Percentiles rank a stretch among this genome's conserved stretches.
These are phyloP conservation scores for Leucophenga varia DNA, from an alignment of 1,140 invertebrate genomes.

Conservation along the genomic window DNA sequence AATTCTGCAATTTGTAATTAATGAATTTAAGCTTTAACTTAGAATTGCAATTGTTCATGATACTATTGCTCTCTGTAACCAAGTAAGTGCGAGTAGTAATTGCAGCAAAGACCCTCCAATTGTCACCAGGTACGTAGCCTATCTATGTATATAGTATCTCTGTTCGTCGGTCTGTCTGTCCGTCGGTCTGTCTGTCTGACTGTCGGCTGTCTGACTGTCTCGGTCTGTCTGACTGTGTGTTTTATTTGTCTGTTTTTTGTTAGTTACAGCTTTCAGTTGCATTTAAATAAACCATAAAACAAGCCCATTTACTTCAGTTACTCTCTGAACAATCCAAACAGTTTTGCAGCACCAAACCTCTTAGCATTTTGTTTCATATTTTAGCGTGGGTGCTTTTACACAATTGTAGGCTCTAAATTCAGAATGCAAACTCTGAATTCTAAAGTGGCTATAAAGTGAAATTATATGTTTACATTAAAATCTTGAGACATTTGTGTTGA, in stretches of 20 bases:
- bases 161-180: not conserved
- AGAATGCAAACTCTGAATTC: too few species aligned
- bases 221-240: conserved; percentile 7
- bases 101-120: conserved; percentile 38
- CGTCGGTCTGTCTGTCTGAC: not conserved
- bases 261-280: conserved; percentile 21
- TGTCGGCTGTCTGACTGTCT: conserved; percentile 1
- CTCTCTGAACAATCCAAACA: conserved; percentile 39
- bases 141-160: too few species aligned
- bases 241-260: conserved; percentile 29
- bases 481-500: too few species aligned
- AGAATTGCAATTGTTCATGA: too few species aligned
- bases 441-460: not conserved
- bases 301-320: conserved; percentile 53
- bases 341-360: too few species aligned
- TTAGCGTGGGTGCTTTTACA: conserved; percentile 4
- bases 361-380: conserved; percentile 6
- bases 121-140: conserved; percentile 29
- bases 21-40: too few species aligned
- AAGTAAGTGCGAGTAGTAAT: conserved; percentile 28
- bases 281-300: conserved; percentile 55
- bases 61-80: too few species aligned
- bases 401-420: not conserved
- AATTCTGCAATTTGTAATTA: conserved; percentile 53
- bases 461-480: conserved; percentile 5